Evolutionary conservation across 2,113 vertebrate genomes (phyloP), one percentile per base, ranked within the genome.

Genomic region (Cettia cetti): DNA sequence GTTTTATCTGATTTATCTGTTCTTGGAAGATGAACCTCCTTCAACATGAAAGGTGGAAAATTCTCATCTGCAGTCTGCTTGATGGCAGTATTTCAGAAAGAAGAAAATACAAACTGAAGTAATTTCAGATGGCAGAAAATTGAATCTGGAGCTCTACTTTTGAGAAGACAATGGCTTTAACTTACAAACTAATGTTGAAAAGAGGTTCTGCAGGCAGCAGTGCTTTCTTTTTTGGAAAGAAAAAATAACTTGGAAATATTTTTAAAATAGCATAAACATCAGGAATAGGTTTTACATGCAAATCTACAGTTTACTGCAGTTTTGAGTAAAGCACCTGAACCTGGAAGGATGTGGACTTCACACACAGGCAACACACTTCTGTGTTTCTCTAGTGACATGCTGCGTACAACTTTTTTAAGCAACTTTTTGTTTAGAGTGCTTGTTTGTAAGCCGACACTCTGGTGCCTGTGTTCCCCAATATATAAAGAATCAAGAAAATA

Each of bases 101-200:
- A 26, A 30, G 15, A 74, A 89, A 35, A 57, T 28, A 44, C 3
- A 61, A 59, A n/a, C 2, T 21, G 24, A 74, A 83, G 12, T 81
- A 11, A 33, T 86, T 84, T 74, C 7, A 35, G 22, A 24, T 9
- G n/a, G 17, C 13, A 42, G 50, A 60, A 83, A 44, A 44, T n/a
- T 40, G 3, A 49, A 31, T 53, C 31, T 85, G n/a, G 7, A 54
- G 66, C 20, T 44, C 28, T 60, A 0, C 10, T 31, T 69, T 68
- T 70, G 17, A 53, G 68, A 76, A 86, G 40, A 7, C 49, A 47
- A 49, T 70, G 50, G 18, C n/a, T 82, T 14, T 35, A 31, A 49
- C 10, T 76, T 81, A 28, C 0, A 1, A 74, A 12, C 15, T 78
- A 0, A 24, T 44, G 12, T 1, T 50, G 26, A 49, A 54, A 75